Percentiles rank a stretch among this genome's conserved stretches.
phyloP scores from a whole-genome alignment of 2,888 invertebrate genomes.

The Brassicogethes aeneus region DNA sequence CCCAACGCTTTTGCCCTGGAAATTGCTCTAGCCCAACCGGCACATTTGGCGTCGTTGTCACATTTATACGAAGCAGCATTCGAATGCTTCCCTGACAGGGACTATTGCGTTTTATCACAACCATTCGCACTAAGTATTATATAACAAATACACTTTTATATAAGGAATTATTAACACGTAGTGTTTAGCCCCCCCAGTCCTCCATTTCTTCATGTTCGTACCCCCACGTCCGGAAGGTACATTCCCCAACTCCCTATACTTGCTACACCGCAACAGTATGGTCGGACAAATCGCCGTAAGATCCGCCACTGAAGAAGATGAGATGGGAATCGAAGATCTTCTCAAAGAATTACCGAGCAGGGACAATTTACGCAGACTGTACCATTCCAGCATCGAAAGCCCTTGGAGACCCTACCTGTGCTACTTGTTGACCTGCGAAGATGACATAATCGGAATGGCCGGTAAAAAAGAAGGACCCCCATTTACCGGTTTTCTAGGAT shows the following conservation, averaged over 20 bases:
- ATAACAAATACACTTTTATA: conserved; percentile 28
- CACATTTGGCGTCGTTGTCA: conserved; percentile 46
- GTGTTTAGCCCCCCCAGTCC: conserved; percentile 41
- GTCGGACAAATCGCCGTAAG: conserved; percentile 22
- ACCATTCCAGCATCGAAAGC: conserved; percentile 16
- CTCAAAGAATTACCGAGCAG: too few relatives aligned
- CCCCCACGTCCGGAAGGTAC: conserved; percentile 32
- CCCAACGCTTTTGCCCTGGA: conserved; percentile 56
- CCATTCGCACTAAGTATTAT: conserved; percentile 35
- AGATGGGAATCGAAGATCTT: conserved; percentile 16
- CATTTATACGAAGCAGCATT: conserved; percentile 58
- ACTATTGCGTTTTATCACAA: conserved; percentile 53
- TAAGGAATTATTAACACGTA: neutral
- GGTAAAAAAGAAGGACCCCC: too few relatives aligned
- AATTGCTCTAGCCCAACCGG: conserved; percentile 47
- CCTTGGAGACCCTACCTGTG: conserved; percentile 17
- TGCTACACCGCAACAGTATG: conserved; percentile 38
- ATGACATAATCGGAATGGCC: conserved; percentile 27
- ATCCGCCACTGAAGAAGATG: conserved; percentile 17
- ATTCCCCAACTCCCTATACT: conserved; percentile 40
- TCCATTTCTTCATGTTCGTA: conserved; percentile 44
- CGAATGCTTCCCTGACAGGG: conserved; percentile 53
- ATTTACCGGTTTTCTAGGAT: too few relatives aligned
- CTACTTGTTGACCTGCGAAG: conserved; percentile 24
- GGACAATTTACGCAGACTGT: too few relatives aligned